A percentile compares a stretch with the other conserved stretches of the same genome.
Evolutionary conservation across 64 coral and sea anemone genomes (phyloP).

Genomic region (Montipora cactus): DNA sequence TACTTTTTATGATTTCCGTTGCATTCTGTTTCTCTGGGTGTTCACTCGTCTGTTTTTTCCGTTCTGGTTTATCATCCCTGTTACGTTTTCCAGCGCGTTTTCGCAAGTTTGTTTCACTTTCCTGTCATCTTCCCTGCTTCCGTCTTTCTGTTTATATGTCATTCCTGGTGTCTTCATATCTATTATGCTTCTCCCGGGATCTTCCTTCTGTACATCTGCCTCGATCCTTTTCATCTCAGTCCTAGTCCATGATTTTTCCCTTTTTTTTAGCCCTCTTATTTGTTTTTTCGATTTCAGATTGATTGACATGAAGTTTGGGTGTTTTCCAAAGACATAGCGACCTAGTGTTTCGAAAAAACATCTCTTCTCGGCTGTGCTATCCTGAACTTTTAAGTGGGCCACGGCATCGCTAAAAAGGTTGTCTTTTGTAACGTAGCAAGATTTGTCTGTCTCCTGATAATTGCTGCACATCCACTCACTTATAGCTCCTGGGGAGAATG

Average conservation of each 20-base stretch:
- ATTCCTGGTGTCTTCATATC: neutral
- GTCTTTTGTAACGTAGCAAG: neutral
- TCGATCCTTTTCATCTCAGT: neutral
- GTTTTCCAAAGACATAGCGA: constrained; percentile 15
- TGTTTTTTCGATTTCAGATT: constrained; percentile 23
- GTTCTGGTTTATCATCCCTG: neutral
- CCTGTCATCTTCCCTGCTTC: neutral
- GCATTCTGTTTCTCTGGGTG: constrained; percentile 1
- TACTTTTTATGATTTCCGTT: constrained; percentile 23
- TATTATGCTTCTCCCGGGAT: neutral
- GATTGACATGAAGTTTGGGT: constrained; percentile 8
- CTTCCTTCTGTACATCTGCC: constrained; percentile 16
- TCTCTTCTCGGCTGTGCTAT: constrained; percentile 9
- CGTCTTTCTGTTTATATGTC: neutral
- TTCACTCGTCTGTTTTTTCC: constrained; percentile 4
- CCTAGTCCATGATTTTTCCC: constrained; percentile 5
- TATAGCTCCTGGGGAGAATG: neutral
- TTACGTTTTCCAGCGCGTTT: neutral
- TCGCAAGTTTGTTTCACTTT: constrained; percentile 3
- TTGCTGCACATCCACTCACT: neutral
- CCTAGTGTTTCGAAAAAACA: constrained; percentile 18
- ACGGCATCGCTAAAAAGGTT: constrained; percentile 5
- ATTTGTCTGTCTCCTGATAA: constrained; percentile 8
- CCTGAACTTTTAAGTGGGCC: neutral
- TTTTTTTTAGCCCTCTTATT: constrained; percentile 18